Evolutionary conservation across 1,140 invertebrate genomes (phyloP).

Genomic region (Drosophila melanogaster): Release_6_plus_ISO1_MT NT_033777.3:15569001-15569500

Average conservation of each 20-base stretch:
- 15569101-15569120: conserved; percentile 35
- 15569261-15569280: too few species aligned
- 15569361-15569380: conserved; percentile 45
- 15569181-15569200: conserved; percentile 6
- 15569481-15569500: conserved; percentile 28
- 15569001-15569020: conserved; percentile 80
- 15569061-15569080: conserved; percentile 25
- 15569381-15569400: conserved; percentile 9
- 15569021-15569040: conserved; percentile 82
- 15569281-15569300: too few species aligned
- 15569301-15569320: too few species aligned
- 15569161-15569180: conserved; percentile 26
- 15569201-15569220: not conserved
- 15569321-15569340: conserved; percentile 36
- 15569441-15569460: conserved; percentile 75
- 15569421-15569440: conserved; percentile 51
- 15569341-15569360: conserved; percentile 44
- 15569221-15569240: not conserved
- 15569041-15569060: conserved; percentile 72
- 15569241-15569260: not conserved
- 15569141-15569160: conserved; percentile 21
- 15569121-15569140: conserved; percentile 29
- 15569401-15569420: conserved; percentile 41
- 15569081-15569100: conserved; percentile 14
- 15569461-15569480: conserved; percentile 31